Percentiles rank a stretch among this genome's conserved stretches.
Conservation (phyloP, 2,113 vertebrate genomes). For the Amphiprion ocellaris region DNA sequence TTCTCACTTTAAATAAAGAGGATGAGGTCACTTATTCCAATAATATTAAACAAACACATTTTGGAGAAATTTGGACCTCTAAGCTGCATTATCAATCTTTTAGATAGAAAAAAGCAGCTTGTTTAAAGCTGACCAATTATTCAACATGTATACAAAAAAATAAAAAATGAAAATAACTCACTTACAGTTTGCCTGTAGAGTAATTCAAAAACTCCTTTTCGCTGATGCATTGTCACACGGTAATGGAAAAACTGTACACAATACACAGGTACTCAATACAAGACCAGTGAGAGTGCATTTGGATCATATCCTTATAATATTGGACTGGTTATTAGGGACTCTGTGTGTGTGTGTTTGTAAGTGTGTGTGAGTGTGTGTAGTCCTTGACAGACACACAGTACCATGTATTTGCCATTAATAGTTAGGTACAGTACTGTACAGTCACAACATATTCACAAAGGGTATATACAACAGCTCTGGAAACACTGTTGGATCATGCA, state of each 20-base stretch:
- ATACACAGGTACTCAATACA: slow-evolving; percentile 57
- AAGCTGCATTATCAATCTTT: slow-evolving; percentile 58
- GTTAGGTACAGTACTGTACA: slow-evolving; percentile 75
- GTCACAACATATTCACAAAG: slow-evolving; percentile 77
- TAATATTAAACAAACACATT: slow-evolving; percentile 29
- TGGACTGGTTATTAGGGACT: slow-evolving; percentile 41
- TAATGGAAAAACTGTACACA: slow-evolving; percentile 54
- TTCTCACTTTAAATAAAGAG: slow-evolving; percentile 67
- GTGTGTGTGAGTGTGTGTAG: slow-evolving; percentile 43
- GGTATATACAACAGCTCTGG: slow-evolving; percentile 78
- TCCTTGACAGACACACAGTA: slow-evolving; percentile 72
- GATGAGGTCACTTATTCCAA: slow-evolving; percentile 39
- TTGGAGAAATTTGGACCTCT: slow-evolving; percentile 60
- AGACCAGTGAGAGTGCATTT: slow-evolving; percentile 70
- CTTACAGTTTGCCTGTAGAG: slow-evolving; percentile 21
- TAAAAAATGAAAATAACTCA: slow-evolving; percentile 12
- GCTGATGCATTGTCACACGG: slow-evolving; percentile 53
- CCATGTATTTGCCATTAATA: slow-evolving; percentile 71
- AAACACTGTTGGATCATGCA: slow-evolving; percentile 78
- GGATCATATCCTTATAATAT: slow-evolving; percentile 55
- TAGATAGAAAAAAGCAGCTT: slow-evolving; percentile 10
- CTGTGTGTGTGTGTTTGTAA: slow-evolving; percentile 49
- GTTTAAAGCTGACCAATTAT: slow-evolving; percentile 33
- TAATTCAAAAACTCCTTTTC: slow-evolving; percentile 35
- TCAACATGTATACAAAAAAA: slow-evolving; percentile 23